Percentiles rank a stretch among this genome's conserved stretches.
These are phyloP conservation scores for Apostichopus japonicus DNA, from an alignment of 35 echinoderm and acorn worm genomes.

Conservation along the genomic window DNA sequence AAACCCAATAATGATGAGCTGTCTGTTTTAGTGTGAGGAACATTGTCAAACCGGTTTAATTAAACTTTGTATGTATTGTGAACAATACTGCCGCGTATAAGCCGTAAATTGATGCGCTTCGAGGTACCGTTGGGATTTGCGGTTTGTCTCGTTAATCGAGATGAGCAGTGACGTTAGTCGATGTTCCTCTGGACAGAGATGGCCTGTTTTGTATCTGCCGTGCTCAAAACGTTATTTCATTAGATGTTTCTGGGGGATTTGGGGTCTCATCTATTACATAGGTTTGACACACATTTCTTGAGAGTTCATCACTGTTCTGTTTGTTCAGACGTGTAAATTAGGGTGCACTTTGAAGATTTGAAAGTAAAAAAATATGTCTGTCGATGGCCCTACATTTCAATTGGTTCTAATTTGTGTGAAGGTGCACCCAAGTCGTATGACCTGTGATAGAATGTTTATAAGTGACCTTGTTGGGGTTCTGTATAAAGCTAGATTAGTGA, in stretches of 20 bases:
- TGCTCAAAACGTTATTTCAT: constrained; percentile 2
- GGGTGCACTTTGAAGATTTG: not conserved
- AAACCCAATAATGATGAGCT: not conserved
- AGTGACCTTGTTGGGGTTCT: too few species aligned
- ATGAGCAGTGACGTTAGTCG: not conserved
- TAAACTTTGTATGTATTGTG: not conserved
- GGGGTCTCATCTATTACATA: not conserved
- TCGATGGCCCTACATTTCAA: not conserved
- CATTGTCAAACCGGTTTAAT: constrained; percentile 1
- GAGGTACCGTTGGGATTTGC: not conserved
- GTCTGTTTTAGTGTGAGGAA: not conserved
- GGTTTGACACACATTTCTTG: constrained; percentile 12
- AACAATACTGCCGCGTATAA: not conserved
- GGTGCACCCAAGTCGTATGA: not conserved
- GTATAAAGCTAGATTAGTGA: too few species aligned
- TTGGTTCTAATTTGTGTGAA: not conserved
- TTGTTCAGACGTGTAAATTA: not conserved
- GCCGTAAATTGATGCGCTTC: not conserved
- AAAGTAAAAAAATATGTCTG: not conserved
- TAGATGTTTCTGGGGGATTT: constrained; percentile 16
- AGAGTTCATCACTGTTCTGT: not conserved
- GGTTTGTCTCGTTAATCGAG: not conserved
- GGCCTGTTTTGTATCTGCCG: not conserved
- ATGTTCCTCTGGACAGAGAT: not conserved
- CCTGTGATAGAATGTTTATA: not conserved